Conservation (phyloP, 2,888 invertebrate genomes). For the Hirtodrosophila alboralis region DNA sequence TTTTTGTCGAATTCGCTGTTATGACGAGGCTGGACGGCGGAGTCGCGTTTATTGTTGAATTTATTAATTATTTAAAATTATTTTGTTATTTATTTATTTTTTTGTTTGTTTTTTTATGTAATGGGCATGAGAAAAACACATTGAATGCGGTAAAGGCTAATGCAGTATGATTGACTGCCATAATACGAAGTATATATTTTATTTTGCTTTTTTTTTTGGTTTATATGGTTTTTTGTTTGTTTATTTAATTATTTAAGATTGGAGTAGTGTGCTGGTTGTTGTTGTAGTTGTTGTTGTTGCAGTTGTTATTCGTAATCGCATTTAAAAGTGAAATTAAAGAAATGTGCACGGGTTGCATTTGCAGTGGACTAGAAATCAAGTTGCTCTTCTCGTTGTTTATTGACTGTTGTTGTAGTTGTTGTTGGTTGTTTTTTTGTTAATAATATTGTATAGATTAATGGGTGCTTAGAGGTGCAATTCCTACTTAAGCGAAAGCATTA, state of each 20-base stretch:
- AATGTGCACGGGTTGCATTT: slow-evolving; percentile 48
- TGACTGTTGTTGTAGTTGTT: slow-evolving; percentile 9
- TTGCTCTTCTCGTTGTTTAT: slow-evolving; percentile 24
- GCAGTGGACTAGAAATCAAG: slow-evolving; percentile 33
- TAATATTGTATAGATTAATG: slow-evolving; percentile 28
- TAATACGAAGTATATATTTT: slow-evolving; percentile 78
- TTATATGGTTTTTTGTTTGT: too few relatives aligned
- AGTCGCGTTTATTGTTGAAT: slow-evolving; percentile 46
- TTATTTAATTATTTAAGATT: too few relatives aligned
- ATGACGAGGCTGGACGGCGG: slow-evolving; percentile 49
- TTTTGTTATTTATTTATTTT: slow-evolving; percentile 25
- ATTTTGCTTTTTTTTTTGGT: too few relatives aligned
- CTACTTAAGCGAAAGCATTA: slow-evolving; percentile 64
- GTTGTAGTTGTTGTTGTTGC: slow-evolving; percentile 13
- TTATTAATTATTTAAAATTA: slow-evolving; percentile 15
- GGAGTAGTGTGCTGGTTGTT: slow-evolving; percentile 26
- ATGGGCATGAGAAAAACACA: slow-evolving; percentile 45
- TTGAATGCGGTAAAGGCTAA: slow-evolving; percentile 46
- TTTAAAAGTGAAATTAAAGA: slow-evolving; percentile 31
- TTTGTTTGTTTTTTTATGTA: slow-evolving; percentile 27
- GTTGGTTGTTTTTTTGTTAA: slow-evolving; percentile 21
- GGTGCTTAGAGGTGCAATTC: slow-evolving; percentile 52
- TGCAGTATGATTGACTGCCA: slow-evolving; percentile 76
- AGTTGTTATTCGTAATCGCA: slow-evolving; percentile 21
- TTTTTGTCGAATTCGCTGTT: slow-evolving; percentile 10